phyloP scores from a whole-genome alignment of 1,140 invertebrate genomes.

The Ceratina australensis region DNA sequence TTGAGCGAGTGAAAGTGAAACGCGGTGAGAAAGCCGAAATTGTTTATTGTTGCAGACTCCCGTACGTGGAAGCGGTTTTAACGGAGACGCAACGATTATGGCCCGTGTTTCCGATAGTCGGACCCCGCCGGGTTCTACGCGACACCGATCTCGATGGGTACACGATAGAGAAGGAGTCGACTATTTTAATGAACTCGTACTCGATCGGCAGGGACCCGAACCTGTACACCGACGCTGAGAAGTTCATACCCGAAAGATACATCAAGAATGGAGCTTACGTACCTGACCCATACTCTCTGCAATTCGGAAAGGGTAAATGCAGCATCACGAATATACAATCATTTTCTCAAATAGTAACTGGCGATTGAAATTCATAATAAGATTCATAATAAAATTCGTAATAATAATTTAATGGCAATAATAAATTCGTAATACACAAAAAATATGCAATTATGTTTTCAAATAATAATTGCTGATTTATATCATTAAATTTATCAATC shows the following conservation, averaged over 20 bases:
- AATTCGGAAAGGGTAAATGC: constrained; percentile 84
- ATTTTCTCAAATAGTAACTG: no score
- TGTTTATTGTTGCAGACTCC: constrained; percentile 76
- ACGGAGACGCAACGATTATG: constrained; percentile 84
- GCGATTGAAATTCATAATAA: no score
- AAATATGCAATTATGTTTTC: no score
- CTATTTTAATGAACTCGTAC: constrained; percentile 83
- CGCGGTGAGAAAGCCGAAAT: neutral
- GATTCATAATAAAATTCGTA: no score
- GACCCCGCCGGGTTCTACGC: constrained; percentile 83
- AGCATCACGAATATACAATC: no score
- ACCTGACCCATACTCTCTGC: constrained; percentile 80
- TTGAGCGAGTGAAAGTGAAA: neutral
- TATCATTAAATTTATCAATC: no score
- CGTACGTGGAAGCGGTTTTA: constrained; percentile 84
- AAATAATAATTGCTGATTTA: no score
- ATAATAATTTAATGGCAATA: no score
- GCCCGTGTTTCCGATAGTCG: constrained; percentile 83
- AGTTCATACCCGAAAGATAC: constrained; percentile 87
- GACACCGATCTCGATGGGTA: constrained; percentile 83
- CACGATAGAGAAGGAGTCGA: constrained; percentile 84
- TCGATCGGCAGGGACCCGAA: constrained; percentile 83
- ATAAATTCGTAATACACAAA: no score
- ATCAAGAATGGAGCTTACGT: constrained; percentile 74
- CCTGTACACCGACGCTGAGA: constrained; percentile 84